phyloP scores from a whole-genome alignment of 2,888 invertebrate genomes.

The Sclerodermus sp. region DNA sequence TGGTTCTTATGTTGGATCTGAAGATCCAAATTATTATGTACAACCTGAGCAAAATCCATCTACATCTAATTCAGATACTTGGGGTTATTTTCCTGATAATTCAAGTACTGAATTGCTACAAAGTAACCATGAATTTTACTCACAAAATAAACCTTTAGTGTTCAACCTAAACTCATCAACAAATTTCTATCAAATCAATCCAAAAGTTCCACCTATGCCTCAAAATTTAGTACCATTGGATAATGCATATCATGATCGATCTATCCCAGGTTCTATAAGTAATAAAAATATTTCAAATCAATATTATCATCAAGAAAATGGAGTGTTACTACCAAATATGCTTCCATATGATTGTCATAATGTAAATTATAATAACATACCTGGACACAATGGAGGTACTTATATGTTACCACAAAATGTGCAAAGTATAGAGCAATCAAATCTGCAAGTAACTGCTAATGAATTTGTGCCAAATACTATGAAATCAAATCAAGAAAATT shows the following conservation, averaged over 20 bases:
- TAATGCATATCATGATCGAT: constrained; percentile 10
- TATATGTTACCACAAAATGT: neutral
- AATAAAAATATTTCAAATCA: neutral
- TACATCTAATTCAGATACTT: constrained; percentile 5
- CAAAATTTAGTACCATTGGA: constrained; percentile 10
- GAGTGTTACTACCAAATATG: neutral
- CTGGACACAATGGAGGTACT: neutral
- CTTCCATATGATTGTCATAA: neutral
- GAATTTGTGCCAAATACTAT: constrained; percentile 62
- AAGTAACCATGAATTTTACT: constrained; percentile 11
- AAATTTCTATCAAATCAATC: constrained; percentile 9
- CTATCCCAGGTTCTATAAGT: constrained; percentile 1
- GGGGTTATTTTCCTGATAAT: constrained; percentile 18
- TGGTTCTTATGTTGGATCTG: constrained; percentile 46
- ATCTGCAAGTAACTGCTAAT: constrained; percentile 62
- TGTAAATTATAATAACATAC: neutral
- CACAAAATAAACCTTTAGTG: constrained; percentile 7
- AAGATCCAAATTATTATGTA: constrained; percentile 42
- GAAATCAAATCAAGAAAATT: constrained; percentile 1
- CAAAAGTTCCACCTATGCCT: neutral
- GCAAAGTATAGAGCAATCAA: constrained; percentile 48
- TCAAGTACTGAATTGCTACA: constrained; percentile 8
- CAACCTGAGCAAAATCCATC: constrained; percentile 30
- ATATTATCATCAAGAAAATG: neutral
- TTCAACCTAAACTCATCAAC: constrained; percentile 16